Evolutionary conservation across 2,888 invertebrate genomes (phyloP), one percentile per base, ranked within the genome.

Genomic region (Cheilosia impressa): DNA sequence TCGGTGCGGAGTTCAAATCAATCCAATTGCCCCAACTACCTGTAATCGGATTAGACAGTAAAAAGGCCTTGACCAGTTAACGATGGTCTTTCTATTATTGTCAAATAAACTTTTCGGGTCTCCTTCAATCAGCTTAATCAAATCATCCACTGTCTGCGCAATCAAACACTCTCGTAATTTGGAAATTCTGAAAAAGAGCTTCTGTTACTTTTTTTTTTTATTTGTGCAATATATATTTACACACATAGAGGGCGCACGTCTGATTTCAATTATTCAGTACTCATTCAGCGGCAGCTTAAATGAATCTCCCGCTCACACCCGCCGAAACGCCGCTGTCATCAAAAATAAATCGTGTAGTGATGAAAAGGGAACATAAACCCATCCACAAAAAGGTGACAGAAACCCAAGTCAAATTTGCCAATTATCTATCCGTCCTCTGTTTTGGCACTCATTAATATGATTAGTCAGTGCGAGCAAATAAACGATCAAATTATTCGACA

Each of bases 401-500:
- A 55, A 60, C 50, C 62, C 41, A 52, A 68, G 68, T 68, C 65
- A 76, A 66, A 84, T 69, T 66, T 71, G 53, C 50, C 80, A 80
- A 80, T 80, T 85, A 80, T 66, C 71, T 62, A 45, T 43, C 62
- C 65, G 41, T 75, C 58, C 79, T 53, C 22, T 58, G 31, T 17
- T 75, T 69, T 68, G 75, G 55, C 69, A 76, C 71, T 80, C 84
- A 80, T 84, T 84, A 80, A 80, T 76, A 80, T 80, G 79, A 79
- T 79, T 84, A 84, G 62, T 75, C 80, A 80, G 71, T 66, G 17
- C 19, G 71, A 57, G 75, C 58, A 71, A 62, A 76, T 62, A 80
- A 71, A 75, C 66, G 65, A 85, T 76, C 65, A 45, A 80, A 80
- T 84, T 69, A 69, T 79, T 84, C 75, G 73, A 75, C 83, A 65